A percentile compares a stretch with the other conserved stretches of the same genome.
phyloP scores from a whole-genome alignment of 2,113 vertebrate species.

The Leuciscus idus region DNA sequence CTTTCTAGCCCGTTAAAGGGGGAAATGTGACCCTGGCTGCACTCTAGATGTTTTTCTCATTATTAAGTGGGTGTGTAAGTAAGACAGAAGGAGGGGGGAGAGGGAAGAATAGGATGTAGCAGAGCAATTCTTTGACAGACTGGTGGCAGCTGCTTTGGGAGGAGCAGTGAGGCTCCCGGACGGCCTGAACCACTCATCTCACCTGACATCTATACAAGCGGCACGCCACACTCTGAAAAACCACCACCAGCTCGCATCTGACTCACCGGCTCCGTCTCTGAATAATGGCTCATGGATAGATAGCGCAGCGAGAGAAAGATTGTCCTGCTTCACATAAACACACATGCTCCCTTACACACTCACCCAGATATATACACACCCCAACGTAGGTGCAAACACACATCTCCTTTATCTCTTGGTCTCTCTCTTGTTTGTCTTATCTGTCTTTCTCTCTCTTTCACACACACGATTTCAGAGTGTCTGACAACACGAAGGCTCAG shows the following conservation, averaged over 20 bases:
- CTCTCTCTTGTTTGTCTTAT: constrained; percentile 19
- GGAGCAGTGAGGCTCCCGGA: constrained; percentile 58
- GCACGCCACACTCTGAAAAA: constrained; percentile 32
- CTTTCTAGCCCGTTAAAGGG: background rate
- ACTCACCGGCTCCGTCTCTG: constrained; percentile 45
- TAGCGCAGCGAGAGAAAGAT: constrained; percentile 1
- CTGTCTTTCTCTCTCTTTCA: background rate
- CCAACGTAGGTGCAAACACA: constrained; percentile 53
- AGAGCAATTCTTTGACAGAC: constrained; percentile 71
- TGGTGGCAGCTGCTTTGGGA: constrained; percentile 76
- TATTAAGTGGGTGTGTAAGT: constrained; percentile 52
- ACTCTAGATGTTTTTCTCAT: constrained; percentile 69
- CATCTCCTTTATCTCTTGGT: constrained; percentile 25
- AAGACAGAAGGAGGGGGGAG: constrained; percentile 53
- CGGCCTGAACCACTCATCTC: constrained; percentile 55
- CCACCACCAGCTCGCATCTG: constrained; percentile 50
- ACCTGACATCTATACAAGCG: constrained; percentile 57
- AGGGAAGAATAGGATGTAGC: constrained; percentile 60
- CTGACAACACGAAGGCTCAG: constrained; percentile 52
- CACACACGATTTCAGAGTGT: constrained; percentile 33
- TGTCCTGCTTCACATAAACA: constrained; percentile 46
- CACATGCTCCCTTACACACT: constrained; percentile 36
- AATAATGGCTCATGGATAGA: constrained; percentile 47
- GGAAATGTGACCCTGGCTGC: constrained; percentile 13
- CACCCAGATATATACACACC: constrained; percentile 51